These are phyloP conservation scores for Poliocrania exsul DNA, from an alignment of 2,797 vertebrate genomes.

Conservation along the genomic window DNA sequence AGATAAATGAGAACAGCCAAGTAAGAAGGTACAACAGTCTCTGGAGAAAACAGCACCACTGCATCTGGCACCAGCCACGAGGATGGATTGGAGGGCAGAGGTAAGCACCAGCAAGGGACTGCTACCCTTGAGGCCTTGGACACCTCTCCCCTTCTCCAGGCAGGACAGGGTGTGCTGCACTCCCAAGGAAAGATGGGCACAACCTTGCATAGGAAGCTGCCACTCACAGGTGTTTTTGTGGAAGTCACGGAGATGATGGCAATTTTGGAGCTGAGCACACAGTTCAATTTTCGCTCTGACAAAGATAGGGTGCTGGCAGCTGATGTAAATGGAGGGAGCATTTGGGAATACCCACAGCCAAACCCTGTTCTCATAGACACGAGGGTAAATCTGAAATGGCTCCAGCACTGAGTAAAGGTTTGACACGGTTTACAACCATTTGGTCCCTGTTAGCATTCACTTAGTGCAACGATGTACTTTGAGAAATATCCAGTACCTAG, in stretches of 20 bases:
- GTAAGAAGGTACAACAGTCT: neutral
- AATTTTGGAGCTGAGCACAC: neutral
- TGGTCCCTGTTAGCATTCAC: neutral
- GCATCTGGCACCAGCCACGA: neutral
- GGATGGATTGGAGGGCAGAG: neutral
- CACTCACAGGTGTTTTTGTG: neutral
- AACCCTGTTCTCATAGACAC: neutral
- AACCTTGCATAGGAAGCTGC: neutral
- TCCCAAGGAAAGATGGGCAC: neutral
- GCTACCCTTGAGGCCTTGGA: neutral
- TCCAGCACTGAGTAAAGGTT: neutral
- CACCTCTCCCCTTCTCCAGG: neutral
- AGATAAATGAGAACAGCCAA: neutral
- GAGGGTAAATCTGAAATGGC: neutral
- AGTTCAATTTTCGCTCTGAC: neutral
- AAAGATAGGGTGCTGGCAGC: neutral
- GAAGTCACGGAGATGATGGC: neutral
- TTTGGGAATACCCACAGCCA: neutral
- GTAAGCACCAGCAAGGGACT: neutral
- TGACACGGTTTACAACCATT: neutral
- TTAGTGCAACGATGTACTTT: neutral
- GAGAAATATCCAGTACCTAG: neutral
- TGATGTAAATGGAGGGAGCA: neutral
- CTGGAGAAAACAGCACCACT: neutral
- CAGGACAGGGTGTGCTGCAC: neutral